Evolutionary conservation across 2,888 invertebrate species (phyloP), one percentile per base, ranked within the genome.

Genomic region (Syritta pipiens): DNA sequence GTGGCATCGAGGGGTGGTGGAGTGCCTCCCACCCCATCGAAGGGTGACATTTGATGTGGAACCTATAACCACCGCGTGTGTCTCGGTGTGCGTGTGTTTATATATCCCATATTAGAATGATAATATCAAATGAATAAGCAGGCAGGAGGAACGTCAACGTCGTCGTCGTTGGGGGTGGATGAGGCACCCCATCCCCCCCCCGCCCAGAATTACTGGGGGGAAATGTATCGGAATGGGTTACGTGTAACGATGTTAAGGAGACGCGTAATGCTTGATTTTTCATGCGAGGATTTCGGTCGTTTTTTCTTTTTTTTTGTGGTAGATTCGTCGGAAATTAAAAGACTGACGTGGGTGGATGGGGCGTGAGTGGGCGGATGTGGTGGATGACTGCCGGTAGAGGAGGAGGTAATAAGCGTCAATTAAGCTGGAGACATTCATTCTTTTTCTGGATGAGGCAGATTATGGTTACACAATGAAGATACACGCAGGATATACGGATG

Each of bases 211-310:
- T 63, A 71, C 76, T 46, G 24, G 14, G 46, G n/a, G 46, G 60
- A 79, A 68, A 67, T 72, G 74, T 79, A 79, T 79, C 79, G 67
- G 67, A 74, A 79, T 74, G 67, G 60, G 74, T 79, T 57, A 57
- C 74, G 67, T 67, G 72, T 55, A 67, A 67, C 68, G 68, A 44
- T 22, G 60, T 7, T 48, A 44, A 26, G 51, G 55, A 55, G 42
- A 42, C 65, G 72, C 65, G 53, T 71, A 77, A 77, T 71, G 46
- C 65, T 62, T 72, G 67, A 62, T 67, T 67, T 68, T 74, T 79
- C 65, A 71, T 65, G 59, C 53, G 71, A 53, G 48, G 14, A 44
- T 51, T 65, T 63, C 44, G 19, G 1, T 12, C 12, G 7, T 2
- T 7, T 17, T 35, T 19, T 42, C 3, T 6, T 3, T 7, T 20